Evolutionary conservation across 2,888 invertebrate genomes (phyloP), one percentile per base, ranked within the genome.

Genomic region (Agrenia bidenticulata): DNA sequence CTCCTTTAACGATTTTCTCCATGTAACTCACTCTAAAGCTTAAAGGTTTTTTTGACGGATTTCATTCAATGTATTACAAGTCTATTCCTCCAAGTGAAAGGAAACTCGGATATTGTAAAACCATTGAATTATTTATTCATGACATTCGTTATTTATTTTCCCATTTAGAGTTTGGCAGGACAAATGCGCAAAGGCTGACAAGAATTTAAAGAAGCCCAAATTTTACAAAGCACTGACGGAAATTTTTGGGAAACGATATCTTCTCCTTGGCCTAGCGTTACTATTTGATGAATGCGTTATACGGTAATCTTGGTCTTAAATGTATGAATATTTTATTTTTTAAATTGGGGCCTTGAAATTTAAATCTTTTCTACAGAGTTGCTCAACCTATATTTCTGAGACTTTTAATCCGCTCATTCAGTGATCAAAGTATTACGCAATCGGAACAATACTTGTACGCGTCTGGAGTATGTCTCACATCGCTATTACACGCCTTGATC

Each of bases 401-500:
- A 60, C 82, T 85, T 77, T 80, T 89, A 76, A 80, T 89, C 56
- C 80, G 84, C 21, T 87, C 87, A 78, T 88, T 89, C 24, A 65
- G 61, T 26, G 70, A 67, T 26, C 65, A 65, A 26, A 61, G 60
- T 17, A 63, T 64, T 1, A 45, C 81, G 37, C 77, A 81, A 55
- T 78, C 82, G 1, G 83, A 88, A 15, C 66, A 75, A 57, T 65
- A 67, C 32, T 55, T 62, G 1, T 75, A 70, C 49, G 75, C 73
- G 11, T 62, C 65, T 13, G 73, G 71, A 13, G 65, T 75, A 11
- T 70, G 71, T 49, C 45, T 73, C 9, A 66, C 69, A 1, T 69
- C 91, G 0, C 87, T 88, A 0, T 78, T 89, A 55, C 88, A 88
- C 77, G 87, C 92, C 23, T 82, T 92, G 74, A 82, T 89, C 15